phyloP scores from a whole-genome alignment of 2,888 invertebrate genomes.

The Lysandra bellargus region DNA sequence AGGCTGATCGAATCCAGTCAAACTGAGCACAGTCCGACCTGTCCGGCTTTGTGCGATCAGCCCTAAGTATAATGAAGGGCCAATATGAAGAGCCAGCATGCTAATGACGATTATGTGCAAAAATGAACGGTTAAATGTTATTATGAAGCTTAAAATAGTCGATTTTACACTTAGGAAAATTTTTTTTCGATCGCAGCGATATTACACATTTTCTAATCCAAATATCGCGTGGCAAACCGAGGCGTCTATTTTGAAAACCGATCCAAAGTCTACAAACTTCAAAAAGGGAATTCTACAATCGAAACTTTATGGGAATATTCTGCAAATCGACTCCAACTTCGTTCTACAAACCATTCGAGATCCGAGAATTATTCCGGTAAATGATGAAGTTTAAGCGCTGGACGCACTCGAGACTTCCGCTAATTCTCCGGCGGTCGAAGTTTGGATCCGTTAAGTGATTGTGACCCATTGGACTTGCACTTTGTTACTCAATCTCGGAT shows the following conservation, averaged over 20 bases:
- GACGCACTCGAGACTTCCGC: not conserved
- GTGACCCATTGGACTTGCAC: constrained; percentile 23
- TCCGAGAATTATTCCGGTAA: not conserved
- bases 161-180: too few relatives aligned
- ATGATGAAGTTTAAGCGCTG: constrained; percentile 6
- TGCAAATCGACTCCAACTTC: not conserved
- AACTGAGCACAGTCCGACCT: too few relatives aligned
- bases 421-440: constrained; percentile 8
- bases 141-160: too few relatives aligned
- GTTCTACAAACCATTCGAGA: not conserved
- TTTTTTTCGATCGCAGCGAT: not conserved
- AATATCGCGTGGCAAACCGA: not conserved
- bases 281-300: not conserved
- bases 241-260: not conserved
- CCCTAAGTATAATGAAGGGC: too few relatives aligned
- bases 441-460: constrained; percentile 14
- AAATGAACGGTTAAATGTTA: too few relatives aligned
- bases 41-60: too few relatives aligned
- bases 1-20: not conserved
- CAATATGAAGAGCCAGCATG: too few relatives aligned
- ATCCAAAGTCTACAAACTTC: not conserved
- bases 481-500: constrained; percentile 11
- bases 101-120: too few relatives aligned
- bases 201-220: not conserved
- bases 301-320: constrained; percentile 6